Evolutionary conservation across 2,113 vertebrate genomes (phyloP).

Genomic region (Xiphophorus maculatus): DNA sequence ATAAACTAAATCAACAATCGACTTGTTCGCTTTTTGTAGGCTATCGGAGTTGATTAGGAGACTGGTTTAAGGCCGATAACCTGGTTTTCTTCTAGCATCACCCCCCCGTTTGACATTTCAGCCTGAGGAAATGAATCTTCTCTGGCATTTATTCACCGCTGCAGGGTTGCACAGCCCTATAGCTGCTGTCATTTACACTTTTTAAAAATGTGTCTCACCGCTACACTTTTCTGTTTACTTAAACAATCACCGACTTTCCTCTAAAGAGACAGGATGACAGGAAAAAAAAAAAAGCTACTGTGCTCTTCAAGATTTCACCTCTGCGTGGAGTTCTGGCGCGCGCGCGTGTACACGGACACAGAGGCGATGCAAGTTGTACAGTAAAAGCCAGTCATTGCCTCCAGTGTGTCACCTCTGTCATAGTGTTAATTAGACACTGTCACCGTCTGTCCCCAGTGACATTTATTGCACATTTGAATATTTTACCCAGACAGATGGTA

Average conservation of each 20-base stretch:
- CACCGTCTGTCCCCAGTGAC: slow-evolving; percentile 79
- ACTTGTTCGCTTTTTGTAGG: slow-evolving; percentile 27
- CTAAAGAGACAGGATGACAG: slow-evolving; percentile 44
- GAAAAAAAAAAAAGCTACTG: slow-evolving; percentile 13
- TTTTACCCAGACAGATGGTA: slow-evolving; percentile 86
- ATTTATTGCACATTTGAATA: slow-evolving; percentile 87
- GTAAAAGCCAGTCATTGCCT: slow-evolving; percentile 68
- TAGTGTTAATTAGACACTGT: slow-evolving; percentile 83
- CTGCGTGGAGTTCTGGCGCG: slow-evolving; percentile 18
- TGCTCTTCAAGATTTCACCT: slow-evolving; percentile 53
- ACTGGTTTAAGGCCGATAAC: slow-evolving; percentile 28
- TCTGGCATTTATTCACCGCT: slow-evolving; percentile 75
- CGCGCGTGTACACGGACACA: slow-evolving; percentile 17
- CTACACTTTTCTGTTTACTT: slow-evolving; percentile 50
- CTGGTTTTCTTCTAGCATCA: slow-evolving; percentile 19
- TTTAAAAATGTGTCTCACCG: slow-evolving; percentile 52
- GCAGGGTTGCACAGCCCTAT: slow-evolving; percentile 65
- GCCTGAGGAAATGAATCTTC: slow-evolving; percentile 66
- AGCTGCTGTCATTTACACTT: slow-evolving; percentile 72
- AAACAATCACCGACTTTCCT: slow-evolving; percentile 54
- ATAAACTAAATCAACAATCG: background rate
- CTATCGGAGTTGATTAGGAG: slow-evolving; percentile 48
- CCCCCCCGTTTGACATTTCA: slow-evolving; percentile 75
- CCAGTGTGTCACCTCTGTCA: slow-evolving; percentile 80
- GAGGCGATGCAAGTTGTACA: slow-evolving; percentile 51